Base-by-base conservation (phyloP, 2,888 invertebrate species). In the Helicoverpa assulta region DNA sequence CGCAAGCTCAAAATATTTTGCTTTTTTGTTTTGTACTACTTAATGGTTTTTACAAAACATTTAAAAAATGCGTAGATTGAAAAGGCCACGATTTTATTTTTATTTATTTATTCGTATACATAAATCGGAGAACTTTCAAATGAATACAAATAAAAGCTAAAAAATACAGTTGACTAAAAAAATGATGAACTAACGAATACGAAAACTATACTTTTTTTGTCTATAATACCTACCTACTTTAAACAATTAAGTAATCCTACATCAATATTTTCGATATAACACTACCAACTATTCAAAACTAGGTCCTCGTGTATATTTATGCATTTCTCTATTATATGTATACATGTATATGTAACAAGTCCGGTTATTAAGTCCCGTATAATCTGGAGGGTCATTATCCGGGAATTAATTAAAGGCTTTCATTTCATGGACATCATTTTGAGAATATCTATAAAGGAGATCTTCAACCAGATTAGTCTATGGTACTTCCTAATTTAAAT, bases 351-450 rank as follows among this genome's bases (percentile, higher is more conserved):
- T 58, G 52, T 60, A 37, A 53, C 52, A 43, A 66, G 33, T 52
- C n/a, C 29, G 26, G 54, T 63, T 51, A 67, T 62, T 65, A 77
- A 50, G 12, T 67, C 64, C 81, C n/a, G 57, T 40, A 29, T 82
- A 79, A 80, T 60, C 74, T 67, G 59, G 5, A 59, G 75, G 62
- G 37, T 60, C 62, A 70, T 82, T 79, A 64, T 56, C 68, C 16
- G 43, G 50, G 66, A 61, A 66, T 82, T 79, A 74, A 79, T 82
- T 73, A 82, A 76, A 77, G 10, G 33, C 56, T 73, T 77, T 40
- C 53, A 66, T 78, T 78, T 72, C 14, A 14, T n/a, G 21, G n/a
- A 61, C 21, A 18, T 62, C 61, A 77, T 60, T 68, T 53, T n/a
- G 47, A 52, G 51, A 33, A 54, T 26, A 47, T 53, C 60, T 50